phyloP scores from a whole-genome alignment of 2,113 vertebrate species.

The Gobio gobio region DNA sequence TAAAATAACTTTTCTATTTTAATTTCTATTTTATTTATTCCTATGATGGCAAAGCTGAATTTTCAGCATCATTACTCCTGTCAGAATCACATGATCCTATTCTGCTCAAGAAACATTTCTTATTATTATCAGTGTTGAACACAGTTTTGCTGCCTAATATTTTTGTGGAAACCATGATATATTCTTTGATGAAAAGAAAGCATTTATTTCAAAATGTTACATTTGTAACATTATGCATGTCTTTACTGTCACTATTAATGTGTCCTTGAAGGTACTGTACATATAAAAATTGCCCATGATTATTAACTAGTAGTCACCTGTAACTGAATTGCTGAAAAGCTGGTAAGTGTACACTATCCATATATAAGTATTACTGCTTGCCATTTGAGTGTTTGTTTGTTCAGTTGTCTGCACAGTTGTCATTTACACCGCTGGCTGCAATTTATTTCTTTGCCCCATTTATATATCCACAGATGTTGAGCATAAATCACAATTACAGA shows the following conservation, averaged over 20 bases:
- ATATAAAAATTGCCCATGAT: no score
- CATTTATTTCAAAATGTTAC: no score
- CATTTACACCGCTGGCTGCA: not conserved
- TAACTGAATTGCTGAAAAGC: not conserved
- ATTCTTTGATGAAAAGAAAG: no score
- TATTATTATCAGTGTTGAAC: not conserved
- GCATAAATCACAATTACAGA: conserved; percentile 17
- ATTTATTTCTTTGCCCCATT: not conserved
- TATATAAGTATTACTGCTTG: not conserved
- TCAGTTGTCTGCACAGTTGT: not conserved
- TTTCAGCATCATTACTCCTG: not conserved
- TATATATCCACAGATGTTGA: conserved; percentile 40
- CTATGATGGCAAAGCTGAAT: not conserved
- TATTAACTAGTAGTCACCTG: no score
- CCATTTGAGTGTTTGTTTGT: conserved; percentile 19
- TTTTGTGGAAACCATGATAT: not conserved
- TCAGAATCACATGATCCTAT: not conserved
- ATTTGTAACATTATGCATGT: no score
- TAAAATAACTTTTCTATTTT: not conserved
- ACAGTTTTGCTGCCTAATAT: not conserved
- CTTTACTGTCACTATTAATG: no score
- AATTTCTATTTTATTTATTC: not conserved
- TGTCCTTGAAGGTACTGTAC: no score
- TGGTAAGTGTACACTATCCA: not conserved
- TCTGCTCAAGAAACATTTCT: not conserved